Evolutionary conservation across 2,888 invertebrate genomes (phyloP), one percentile per base, ranked within the genome.

Genomic region (Caenorhabditis panamensis): DNA sequence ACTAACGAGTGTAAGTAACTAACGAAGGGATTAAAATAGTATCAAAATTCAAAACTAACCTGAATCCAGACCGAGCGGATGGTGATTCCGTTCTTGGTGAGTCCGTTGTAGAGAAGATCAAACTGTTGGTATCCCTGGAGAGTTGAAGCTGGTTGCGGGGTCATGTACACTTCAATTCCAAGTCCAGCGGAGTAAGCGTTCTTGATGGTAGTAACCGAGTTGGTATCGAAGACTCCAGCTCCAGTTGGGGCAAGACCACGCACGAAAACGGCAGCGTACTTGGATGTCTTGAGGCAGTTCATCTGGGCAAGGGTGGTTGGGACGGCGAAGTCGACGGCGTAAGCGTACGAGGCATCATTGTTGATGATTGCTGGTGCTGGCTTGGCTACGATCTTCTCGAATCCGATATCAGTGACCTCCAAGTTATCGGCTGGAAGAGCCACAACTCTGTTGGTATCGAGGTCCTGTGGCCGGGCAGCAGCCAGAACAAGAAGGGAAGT

Each of bases 111-210:
- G 36, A 75, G 56, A 8, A 72, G 64, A 59, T 79, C 79, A 28
- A 84, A 66, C 53, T 84, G 84, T 37, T 79, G 76, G 44, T 66
- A 73, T 47, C 79, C 82, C 54, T 66, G 58, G 20, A 58, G 54
- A 9, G 53, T 53, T n/a, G 66, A 72, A 1, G 69, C 8, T 41
- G 80, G 79, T 47, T 75, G 68, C 36, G 84, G 84, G 44, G 84
- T 84, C 79, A 86, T 82, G 79, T 83, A 86, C 6, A 81, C 82
- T 24, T 86, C 86, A 47, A 81, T 80, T 44, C 82, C 84, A 22
- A 86, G 49, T 22, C 82, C 82, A 41, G 77, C 82, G n/a, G 47
- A 22, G 51, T 83, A 82, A 6, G 86, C 86, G 47, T 82, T 82
- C 22, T 66, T 56, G 64, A 86, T 79, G 64, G 79, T 83, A 5